Evolutionary conservation across 2,888 invertebrate genomes (phyloP), one percentile per base, ranked within the genome.

Genomic region (Phengaris alcon): DNA sequence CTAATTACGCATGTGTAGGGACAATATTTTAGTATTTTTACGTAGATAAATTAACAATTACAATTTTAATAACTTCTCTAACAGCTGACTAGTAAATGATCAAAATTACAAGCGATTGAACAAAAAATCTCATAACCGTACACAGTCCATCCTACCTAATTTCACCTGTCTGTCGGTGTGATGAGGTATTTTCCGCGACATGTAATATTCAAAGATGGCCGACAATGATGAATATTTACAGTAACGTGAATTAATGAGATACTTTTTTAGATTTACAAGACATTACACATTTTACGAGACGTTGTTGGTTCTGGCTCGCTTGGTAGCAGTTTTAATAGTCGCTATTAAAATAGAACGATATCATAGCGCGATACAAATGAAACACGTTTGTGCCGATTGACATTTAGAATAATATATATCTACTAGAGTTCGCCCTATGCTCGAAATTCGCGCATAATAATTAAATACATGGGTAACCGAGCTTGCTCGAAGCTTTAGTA

Each of bases 281-380:
- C 72, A 72, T 72, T 72, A 52, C 72, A 12, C 22, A 52, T 72
- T 72, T 72, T 72, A 72, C 52, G 72, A 54, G 72, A 72, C 35
- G 13, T 72, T 54, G 72, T 72, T 72, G 54, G 22, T 52, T 35
- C 72, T 72, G 54, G 72, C 54, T 70, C 22, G 70, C 6, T 22
- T 52, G 48, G 54, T 72, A 72, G 35, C 72, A 10, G 72, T 54
- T 72, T 64, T 54, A 72, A 54, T 72, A 54, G 35, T 35, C 35
- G 52, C 51, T 44, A 72, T 52, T 54, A 72, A 72, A 72, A 72
- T 72, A 72, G 72, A 72, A 22, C 52, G 2, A 72, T 22, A 72
- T 72, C 72, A 72, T 22, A 44, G 35, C 22, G 72, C 13, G 46
- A 46, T 68, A 68, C 54, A 52, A 12, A 72, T 54, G 54, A 35